Conservation (phyloP, 1,140 invertebrate species). For the Thaumatotibia leucotreta region DNA sequence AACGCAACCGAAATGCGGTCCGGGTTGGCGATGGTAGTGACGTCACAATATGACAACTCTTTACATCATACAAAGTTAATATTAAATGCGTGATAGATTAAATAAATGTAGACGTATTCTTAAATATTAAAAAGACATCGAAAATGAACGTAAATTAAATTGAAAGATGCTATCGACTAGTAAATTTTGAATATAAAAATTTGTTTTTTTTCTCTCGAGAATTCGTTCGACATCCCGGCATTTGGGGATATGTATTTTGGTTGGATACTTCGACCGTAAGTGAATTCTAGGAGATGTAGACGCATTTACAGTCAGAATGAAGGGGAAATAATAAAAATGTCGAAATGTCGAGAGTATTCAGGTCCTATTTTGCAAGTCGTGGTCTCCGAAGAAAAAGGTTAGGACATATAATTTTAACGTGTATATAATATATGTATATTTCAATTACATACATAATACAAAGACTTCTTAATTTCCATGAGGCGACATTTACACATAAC, state of each 20-base stretch:
- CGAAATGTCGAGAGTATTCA: conserved; percentile 54
- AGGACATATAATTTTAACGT: conserved; percentile 68
- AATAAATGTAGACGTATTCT: conserved; percentile 36
- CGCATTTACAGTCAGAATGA: conserved; percentile 20
- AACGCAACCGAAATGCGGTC: conserved; percentile 58
- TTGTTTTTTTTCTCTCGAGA: conserved; percentile 56
- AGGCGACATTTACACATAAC: conserved; percentile 71
- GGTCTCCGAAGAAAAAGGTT: conserved; percentile 66
- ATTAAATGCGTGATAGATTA: conserved; percentile 68
- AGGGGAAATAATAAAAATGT: conserved; percentile 24
- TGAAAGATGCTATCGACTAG: conserved; percentile 70
- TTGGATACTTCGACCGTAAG: conserved; percentile 33
- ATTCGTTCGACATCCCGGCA: conserved; percentile 57
- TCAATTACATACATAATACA: conserved; percentile 74
- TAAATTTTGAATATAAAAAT: conserved; percentile 74
- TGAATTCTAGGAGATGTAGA: conserved; percentile 13
- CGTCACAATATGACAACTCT: conserved; percentile 34
- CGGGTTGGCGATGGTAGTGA: conserved; percentile 47
- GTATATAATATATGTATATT: conserved; percentile 76
- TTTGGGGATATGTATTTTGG: conserved; percentile 65
- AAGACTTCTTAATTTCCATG: conserved; percentile 72
- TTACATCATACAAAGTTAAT: conserved; percentile 41
- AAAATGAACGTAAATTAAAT: conserved; percentile 57
- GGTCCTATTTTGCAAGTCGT: conserved; percentile 52
- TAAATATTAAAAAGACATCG: conserved; percentile 60